Percentiles rank a stretch among this genome's conserved stretches.
phyloP scores from a whole-genome alignment of 2,797 vertebrate genomes.

The Buceros bicornis region DNA sequence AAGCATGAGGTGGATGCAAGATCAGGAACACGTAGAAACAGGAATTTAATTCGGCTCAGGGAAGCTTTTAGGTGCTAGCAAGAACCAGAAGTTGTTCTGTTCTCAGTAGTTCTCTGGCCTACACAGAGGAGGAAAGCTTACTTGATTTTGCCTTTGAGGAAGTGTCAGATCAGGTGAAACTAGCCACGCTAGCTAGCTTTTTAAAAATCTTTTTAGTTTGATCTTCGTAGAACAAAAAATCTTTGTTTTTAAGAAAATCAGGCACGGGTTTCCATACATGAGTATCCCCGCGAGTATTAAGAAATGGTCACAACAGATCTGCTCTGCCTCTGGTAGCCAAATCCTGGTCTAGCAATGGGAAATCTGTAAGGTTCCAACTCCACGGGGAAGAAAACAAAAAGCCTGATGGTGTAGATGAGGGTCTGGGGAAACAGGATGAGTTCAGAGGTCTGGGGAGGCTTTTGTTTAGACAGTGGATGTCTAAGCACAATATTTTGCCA shows the following conservation, averaged over 20 bases:
- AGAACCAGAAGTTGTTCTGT: neutral
- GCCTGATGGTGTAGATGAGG: neutral
- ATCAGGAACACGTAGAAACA: neutral
- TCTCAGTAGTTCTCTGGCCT: accelerated
- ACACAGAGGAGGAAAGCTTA: neutral
- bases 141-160: neutral
- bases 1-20: neutral
- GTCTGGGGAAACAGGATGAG: neutral
- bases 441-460: neutral
- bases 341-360: neutral
- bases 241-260: neutral
- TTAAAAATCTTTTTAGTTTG: neutral
- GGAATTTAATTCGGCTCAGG: neutral
- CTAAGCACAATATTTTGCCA: neutral
- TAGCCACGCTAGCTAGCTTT: neutral
- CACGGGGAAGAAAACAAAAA: neutral
- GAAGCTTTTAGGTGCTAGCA: neutral
- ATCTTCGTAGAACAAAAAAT: neutral
- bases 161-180: neutral
- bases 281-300: neutral
- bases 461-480: neutral
- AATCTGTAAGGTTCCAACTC: neutral
- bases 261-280: neutral
- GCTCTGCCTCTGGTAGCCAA: neutral
- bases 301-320: neutral